Conservation (phyloP, 2,888 invertebrate genomes). For the Nipponacmea schrenckii region DNA sequence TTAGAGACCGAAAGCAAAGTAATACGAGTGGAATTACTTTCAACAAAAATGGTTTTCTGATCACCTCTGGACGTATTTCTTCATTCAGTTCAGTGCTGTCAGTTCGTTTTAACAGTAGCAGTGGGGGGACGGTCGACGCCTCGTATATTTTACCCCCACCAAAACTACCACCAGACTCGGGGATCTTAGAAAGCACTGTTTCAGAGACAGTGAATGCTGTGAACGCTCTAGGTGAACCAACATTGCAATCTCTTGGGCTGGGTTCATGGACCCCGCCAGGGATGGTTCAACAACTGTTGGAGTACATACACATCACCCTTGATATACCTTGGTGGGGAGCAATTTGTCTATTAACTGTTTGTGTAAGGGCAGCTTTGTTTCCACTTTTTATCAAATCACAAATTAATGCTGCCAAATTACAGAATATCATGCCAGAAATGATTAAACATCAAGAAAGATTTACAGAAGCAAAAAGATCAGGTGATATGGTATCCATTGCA, state of each 20-base stretch:
- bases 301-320: slow-evolving; percentile 82
- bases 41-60: no score
- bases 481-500: slow-evolving; percentile 74
- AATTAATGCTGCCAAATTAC: slow-evolving; percentile 82
- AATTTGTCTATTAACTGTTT: slow-evolving; percentile 76
- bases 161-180: slow-evolving; percentile 25
- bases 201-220: slow-evolving; percentile 34
- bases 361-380: slow-evolving; percentile 81
- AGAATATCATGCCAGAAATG: slow-evolving; percentile 87
- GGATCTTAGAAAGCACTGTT: slow-evolving; percentile 30
- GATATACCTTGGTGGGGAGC: slow-evolving; percentile 91
- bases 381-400: slow-evolving; percentile 87
- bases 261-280: slow-evolving; percentile 87
- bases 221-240: slow-evolving; percentile 74
- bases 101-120: slow-evolving; percentile 4
- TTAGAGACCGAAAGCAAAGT: no score
- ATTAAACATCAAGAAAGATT: slow-evolving; percentile 84
- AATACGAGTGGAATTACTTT: no score
- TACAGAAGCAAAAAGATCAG: slow-evolving; percentile 85
- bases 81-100: neutral
- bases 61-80: no score
- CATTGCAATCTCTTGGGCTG: slow-evolving; percentile 83
- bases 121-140: slow-evolving; percentile 22
- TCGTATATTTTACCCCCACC: slow-evolving; percentile 35
- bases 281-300: slow-evolving; percentile 82